These are phyloP conservation scores for Tolypeutes matacus DNA, from an alignment of 2,797 vertebrate genomes.

Conservation along the genomic window DNA sequence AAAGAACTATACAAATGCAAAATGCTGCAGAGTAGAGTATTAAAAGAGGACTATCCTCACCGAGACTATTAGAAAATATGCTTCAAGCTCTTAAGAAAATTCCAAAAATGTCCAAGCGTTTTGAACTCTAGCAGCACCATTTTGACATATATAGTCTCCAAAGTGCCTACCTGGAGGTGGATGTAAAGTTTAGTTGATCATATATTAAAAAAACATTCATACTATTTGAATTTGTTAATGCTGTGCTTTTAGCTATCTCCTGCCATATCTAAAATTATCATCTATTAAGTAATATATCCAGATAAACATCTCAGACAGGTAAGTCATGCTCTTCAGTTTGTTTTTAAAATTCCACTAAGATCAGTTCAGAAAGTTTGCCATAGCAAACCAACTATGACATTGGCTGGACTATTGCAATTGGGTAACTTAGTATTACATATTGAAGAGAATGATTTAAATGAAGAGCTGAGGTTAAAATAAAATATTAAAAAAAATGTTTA, in stretches of 20 bases:
- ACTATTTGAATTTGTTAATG: background rate
- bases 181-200: background rate
- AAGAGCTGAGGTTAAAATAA: background rate
- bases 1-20: slow-evolving; percentile 20
- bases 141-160: background rate
- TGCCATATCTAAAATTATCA: background rate
- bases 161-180: background rate
- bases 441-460: background rate
- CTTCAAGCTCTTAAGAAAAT: slow-evolving; percentile 44
- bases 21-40: background rate
- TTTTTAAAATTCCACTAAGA: background rate
- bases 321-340: background rate
- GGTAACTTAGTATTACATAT: background rate
- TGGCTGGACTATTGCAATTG: background rate
- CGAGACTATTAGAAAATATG: slow-evolving; percentile 51
- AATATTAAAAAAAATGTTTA: background rate
- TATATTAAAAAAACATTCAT: background rate
- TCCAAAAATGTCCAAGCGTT: slow-evolving; percentile 13
- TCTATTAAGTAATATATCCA: slow-evolving; percentile 14
- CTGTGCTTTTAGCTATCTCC: background rate
- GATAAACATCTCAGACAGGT: background rate
- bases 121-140: background rate
- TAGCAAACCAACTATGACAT: background rate
- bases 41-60: background rate
- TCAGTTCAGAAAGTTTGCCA: background rate